These are phyloP conservation scores for Sarcoramphus papa DNA, from an alignment of 2,797 vertebrate genomes.

Conservation along the genomic window DNA sequence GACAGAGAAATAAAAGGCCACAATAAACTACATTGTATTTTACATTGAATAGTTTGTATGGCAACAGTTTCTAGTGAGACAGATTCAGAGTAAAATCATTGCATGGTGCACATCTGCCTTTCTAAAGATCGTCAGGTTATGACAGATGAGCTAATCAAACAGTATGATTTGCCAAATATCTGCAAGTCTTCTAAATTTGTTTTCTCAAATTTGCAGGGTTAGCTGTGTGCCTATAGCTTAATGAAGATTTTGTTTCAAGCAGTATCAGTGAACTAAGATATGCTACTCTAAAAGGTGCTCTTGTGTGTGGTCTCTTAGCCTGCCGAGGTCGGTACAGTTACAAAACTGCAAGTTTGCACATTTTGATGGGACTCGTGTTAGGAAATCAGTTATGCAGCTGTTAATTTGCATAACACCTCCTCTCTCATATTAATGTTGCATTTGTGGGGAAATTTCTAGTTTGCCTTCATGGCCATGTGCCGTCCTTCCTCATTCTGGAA, in stretches of 20 bases:
- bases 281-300: not conserved
- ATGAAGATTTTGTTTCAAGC: not conserved
- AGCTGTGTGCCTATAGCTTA: not conserved
- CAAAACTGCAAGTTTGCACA: not conserved
- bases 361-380: not conserved
- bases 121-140: not conserved
- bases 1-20: not conserved
- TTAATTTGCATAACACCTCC: not conserved
- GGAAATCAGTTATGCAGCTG: not conserved
- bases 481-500: not conserved
- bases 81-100: not conserved
- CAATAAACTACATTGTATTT: not conserved
- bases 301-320: not conserved
- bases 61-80: not conserved
- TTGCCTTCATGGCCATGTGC: rapidly evolving
- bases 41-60: not conserved
- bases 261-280: not conserved
- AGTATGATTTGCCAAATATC: not conserved
- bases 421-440: not conserved
- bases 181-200: not conserved
- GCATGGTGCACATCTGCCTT: not conserved
- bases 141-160: not conserved
- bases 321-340: not conserved
- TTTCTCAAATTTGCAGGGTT: not conserved
- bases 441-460: not conserved